Conservation (phyloP, 2,888 invertebrate genomes). For the Ptilodon capucinus region DNA sequence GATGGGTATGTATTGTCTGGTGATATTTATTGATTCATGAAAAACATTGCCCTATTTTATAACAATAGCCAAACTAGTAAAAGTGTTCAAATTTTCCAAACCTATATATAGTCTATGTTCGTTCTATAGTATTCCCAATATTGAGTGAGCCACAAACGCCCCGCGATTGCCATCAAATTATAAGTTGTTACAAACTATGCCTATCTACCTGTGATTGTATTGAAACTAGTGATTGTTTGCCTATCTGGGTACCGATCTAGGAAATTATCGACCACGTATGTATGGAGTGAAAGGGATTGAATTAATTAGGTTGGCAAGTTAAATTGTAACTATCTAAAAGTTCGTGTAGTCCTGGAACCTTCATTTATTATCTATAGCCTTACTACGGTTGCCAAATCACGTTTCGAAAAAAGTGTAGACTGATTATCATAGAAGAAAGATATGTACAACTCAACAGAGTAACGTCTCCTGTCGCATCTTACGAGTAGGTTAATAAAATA, state of each 20-base stretch:
- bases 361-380: too few species aligned
- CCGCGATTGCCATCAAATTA: conserved; percentile 34
- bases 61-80: background rate
- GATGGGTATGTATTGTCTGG: too few species aligned
- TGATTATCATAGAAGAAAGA: too few species aligned
- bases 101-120: background rate
- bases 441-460: too few species aligned
- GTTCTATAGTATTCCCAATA: too few species aligned
- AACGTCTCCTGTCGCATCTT: too few species aligned
- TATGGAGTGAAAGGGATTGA: conserved; percentile 13
- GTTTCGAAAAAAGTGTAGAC: too few species aligned
- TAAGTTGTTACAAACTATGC: conserved; percentile 26
- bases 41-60: too few species aligned
- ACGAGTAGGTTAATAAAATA: too few species aligned
- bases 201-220: conserved; percentile 17
- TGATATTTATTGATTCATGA: too few species aligned
- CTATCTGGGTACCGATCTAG: conserved; percentile 26
- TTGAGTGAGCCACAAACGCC: background rate
- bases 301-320: conserved; percentile 16
- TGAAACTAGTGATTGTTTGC: conserved; percentile 28
- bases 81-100: background rate
- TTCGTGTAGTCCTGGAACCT: background rate
- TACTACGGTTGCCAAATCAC: too few species aligned
- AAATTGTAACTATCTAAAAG: background rate
- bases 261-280: conserved; percentile 3